Evolutionary conservation across 1,140 invertebrate genomes (phyloP).

Genomic region (Paraescarpia echinospica): DNA sequence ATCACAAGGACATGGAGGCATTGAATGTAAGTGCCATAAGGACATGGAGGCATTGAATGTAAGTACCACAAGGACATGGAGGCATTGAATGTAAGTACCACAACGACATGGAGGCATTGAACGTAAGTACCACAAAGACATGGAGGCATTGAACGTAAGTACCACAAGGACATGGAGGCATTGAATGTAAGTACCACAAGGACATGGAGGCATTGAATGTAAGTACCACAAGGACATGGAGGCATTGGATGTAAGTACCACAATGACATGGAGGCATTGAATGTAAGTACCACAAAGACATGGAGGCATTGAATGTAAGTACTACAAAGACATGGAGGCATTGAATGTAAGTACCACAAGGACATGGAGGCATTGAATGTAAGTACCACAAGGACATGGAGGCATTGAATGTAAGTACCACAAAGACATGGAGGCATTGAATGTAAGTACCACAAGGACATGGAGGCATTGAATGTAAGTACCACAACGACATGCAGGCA

Average conservation of each 20-base stretch:
- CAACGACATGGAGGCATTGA: conserved; percentile 93
- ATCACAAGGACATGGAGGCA: background rate
- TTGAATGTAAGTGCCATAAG: conserved; percentile 75
- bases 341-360: conserved; percentile 75
- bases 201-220: background rate
- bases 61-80: conserved; percentile 47
- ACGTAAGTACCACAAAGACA: conserved; percentile 68
- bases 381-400: conserved; percentile 47
- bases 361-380: conserved; percentile 98
- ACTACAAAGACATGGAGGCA: background rate
- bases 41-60: conserved; percentile 98
- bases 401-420: conserved; percentile 71
- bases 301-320: conserved; percentile 92
- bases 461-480: conserved; percentile 61
- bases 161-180: conserved; percentile 93
- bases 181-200: conserved; percentile 78
- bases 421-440: conserved; percentile 93
- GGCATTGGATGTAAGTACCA: conserved; percentile 81
- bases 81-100: conserved; percentile 71
- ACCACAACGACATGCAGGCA: conserved; percentile 93
- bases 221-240: conserved; percentile 97
- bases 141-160: conserved; percentile 61
- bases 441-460: conserved; percentile 68
- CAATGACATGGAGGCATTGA: background rate
- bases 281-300: conserved; percentile 89